Evolutionary conservation across 2,113 vertebrate genomes (phyloP).

Genomic region (Collichthys lucidus): DNA sequence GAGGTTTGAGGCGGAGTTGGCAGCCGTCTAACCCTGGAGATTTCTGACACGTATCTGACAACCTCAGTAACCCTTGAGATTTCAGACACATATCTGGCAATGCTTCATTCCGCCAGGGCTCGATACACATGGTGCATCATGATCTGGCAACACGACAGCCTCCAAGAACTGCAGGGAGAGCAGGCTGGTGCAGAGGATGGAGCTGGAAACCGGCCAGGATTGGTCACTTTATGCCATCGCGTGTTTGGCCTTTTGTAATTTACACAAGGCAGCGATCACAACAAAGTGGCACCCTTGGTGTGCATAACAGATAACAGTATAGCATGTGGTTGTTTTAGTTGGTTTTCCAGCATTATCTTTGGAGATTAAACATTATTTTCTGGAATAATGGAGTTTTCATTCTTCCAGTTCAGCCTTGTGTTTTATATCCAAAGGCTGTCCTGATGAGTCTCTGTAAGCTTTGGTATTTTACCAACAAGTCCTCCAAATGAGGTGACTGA

Average conservation of each 20-base stretch:
- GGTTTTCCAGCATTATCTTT: neutral
- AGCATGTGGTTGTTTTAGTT: neutral
- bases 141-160: constrained; percentile 45
- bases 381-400: neutral
- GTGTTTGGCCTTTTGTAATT: constrained; percentile 27
- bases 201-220: constrained; percentile 33
- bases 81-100: constrained; percentile 66
- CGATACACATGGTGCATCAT: constrained; percentile 54
- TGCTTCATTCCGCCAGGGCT: constrained; percentile 44
- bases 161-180: constrained; percentile 44
- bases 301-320: neutral
- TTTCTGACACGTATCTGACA: constrained; percentile 65
- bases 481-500: too few relatives aligned
- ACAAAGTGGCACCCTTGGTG: neutral
- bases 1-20: constrained; percentile 46
- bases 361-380: neutral
- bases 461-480: too few relatives aligned
- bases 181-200: constrained; percentile 41
- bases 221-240: constrained; percentile 34
- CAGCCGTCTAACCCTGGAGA: constrained; percentile 37
- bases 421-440: neutral
- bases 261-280: constrained; percentile 10
- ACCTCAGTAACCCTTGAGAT: constrained; percentile 53
- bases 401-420: neutral
- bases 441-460: neutral